Evolutionary conservation across 2,797 vertebrate species (phyloP).

Genomic region (Melanotaenia nigrans): DNA sequence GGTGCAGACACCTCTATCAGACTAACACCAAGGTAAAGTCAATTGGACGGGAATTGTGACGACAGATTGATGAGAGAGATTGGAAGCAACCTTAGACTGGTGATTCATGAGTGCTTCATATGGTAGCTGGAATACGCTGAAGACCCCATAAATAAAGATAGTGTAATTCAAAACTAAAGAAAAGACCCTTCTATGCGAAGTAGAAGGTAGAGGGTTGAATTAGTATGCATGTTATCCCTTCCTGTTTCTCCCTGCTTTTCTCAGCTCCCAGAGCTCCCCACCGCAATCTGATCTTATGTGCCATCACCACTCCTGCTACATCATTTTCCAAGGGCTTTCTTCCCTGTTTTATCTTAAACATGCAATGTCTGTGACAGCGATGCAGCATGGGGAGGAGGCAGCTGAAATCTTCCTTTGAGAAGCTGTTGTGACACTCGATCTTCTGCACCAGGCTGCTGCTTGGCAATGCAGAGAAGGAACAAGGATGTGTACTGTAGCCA

Average conservation of each 20-base stretch:
- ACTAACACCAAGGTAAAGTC: constrained; percentile 38
- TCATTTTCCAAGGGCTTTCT: constrained; percentile 54
- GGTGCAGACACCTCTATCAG: constrained; percentile 35
- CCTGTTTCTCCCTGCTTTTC: constrained; percentile 36
- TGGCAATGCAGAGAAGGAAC: constrained; percentile 34
- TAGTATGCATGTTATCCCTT: constrained; percentile 59
- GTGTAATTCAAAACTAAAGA: constrained; percentile 40
- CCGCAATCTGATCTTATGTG: constrained; percentile 58
- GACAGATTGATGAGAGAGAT: constrained; percentile 41
- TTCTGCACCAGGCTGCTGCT: constrained; percentile 40
- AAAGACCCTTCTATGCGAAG: constrained; percentile 45
- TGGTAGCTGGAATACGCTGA: constrained; percentile 16
- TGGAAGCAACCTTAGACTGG: constrained; percentile 14
- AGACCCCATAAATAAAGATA: constrained; percentile 34
- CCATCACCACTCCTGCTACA: constrained; percentile 59
- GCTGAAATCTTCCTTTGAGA: constrained; percentile 48
- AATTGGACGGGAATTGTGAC: constrained; percentile 27
- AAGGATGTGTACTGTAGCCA: constrained; percentile 28
- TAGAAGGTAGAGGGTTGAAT: constrained; percentile 54
- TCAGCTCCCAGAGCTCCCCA: constrained; percentile 46
- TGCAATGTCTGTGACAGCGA: constrained; percentile 53
- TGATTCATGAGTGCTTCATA: constrained; percentile 35
- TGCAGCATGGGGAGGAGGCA: constrained; percentile 38
- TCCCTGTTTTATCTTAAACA: constrained; percentile 64
- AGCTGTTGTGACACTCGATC: constrained; percentile 53